Evolutionary conservation across 2,888 invertebrate genomes (phyloP).

Genomic region (Neoscelio sp.): DNA sequence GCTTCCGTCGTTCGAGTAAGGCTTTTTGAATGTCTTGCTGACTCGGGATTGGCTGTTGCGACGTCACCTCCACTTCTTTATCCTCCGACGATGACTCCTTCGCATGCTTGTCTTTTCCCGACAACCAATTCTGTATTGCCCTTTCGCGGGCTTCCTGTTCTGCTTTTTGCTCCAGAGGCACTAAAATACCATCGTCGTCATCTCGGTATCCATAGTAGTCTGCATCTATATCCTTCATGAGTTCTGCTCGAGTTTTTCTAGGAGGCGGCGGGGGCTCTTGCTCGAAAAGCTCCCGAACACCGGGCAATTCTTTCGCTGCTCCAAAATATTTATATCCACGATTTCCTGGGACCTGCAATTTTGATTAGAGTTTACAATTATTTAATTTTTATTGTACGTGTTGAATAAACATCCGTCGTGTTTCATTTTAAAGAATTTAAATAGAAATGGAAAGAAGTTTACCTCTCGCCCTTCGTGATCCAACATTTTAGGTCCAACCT

Average conservation of each 20-base stretch:
- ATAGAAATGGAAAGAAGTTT: no score
- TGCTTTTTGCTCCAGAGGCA: conserved; percentile 92
- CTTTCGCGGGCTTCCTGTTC: conserved; percentile 88
- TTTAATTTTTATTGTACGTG: no score
- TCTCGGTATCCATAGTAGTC: conserved; percentile 99
- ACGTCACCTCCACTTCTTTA: conserved; percentile 84
- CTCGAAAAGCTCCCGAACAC: conserved; percentile 98
- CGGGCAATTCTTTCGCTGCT: conserved; percentile 98
- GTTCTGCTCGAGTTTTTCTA: conserved; percentile 96
- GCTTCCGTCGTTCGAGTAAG: conserved; percentile 94
- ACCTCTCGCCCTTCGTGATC: conserved; percentile 96
- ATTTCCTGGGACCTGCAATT: conserved; percentile 93
- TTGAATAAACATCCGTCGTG: no score
- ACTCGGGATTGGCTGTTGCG: conserved; percentile 96
- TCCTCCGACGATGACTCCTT: no score
- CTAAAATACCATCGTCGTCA: conserved; percentile 98
- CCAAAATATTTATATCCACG: conserved; percentile 99
- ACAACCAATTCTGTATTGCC: conserved; percentile 90
- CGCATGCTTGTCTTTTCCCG: conserved; percentile 83
- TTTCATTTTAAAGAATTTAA: no score
- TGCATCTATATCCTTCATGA: conserved; percentile 99
- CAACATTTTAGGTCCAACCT: conserved; percentile 96
- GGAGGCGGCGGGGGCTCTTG: conserved; percentile 96
- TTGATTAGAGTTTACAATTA: conserved; percentile 7
- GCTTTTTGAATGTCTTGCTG: conserved; percentile 98